These are phyloP conservation scores for Papilio glaucus DNA, from an alignment of 1,140 invertebrate genomes.

Conservation along the genomic window DNA sequence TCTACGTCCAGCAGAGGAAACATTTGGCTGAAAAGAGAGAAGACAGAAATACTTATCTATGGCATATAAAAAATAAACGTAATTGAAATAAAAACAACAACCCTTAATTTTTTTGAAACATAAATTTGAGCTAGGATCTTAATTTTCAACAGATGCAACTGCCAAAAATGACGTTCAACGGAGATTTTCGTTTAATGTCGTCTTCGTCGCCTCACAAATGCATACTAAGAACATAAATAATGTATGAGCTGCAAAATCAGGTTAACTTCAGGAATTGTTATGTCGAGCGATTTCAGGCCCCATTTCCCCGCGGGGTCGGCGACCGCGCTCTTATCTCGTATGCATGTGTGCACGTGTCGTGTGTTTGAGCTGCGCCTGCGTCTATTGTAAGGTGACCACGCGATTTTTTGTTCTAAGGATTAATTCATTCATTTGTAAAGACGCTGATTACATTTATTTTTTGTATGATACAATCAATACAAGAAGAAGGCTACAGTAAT, in stretches of 20 bases:
- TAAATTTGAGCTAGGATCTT: neutral
- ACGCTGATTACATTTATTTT: neutral
- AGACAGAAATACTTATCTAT: too few relatives aligned
- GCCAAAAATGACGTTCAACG: too few relatives aligned
- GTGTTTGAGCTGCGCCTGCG: slow-evolving; percentile 57
- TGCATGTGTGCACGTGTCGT: slow-evolving; percentile 56
- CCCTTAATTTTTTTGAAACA: neutral
- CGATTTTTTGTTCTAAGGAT: neutral
- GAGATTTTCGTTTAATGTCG: neutral
- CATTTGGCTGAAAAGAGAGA: too few relatives aligned
- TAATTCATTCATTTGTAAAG: neutral
- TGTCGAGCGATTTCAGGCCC: slow-evolving; percentile 67
- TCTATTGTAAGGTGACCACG: slow-evolving; percentile 41
- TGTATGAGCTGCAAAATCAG: slow-evolving; percentile 34
- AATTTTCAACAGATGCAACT: neutral
- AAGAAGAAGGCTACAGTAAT: too few relatives aligned
- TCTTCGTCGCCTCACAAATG: slow-evolving; percentile 7
- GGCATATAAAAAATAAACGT: too few relatives aligned
- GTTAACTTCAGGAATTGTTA: slow-evolving; percentile 51
- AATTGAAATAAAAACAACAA: too few relatives aligned
- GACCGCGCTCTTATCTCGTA: slow-evolving; percentile 74
- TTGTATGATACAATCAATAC: neutral
- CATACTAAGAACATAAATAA: slow-evolving; percentile 25
- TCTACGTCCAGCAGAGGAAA: too few relatives aligned
- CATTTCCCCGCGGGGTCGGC: slow-evolving; percentile 66